These are phyloP conservation scores for Ia io DNA, from an alignment of 2,113 vertebrate species.

Conservation along the genomic window DNA sequence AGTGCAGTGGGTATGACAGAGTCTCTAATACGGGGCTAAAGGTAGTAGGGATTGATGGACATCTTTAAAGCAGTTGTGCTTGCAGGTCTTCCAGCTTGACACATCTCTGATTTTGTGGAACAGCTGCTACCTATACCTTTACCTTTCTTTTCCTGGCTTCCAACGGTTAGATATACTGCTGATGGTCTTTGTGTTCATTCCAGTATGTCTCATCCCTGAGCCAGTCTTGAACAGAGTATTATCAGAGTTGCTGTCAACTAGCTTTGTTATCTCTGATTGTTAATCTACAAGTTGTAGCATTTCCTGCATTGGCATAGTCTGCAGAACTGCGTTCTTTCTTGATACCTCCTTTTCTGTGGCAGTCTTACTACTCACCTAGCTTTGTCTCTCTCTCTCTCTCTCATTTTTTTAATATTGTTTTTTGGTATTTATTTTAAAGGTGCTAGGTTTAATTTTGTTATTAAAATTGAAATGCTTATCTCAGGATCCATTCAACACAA, in stretches of 20 bases:
- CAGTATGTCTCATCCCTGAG: neutral
- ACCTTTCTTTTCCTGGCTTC: neutral
- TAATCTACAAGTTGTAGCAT: neutral
- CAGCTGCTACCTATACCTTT: neutral
- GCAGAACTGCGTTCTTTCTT: neutral
- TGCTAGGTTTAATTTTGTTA: conserved; percentile 54
- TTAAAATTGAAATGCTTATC: conserved; percentile 17
- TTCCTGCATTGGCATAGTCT: neutral
- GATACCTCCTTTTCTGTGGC: neutral
- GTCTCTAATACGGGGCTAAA: neutral
- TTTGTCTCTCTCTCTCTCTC: neutral
- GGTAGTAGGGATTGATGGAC: neutral
- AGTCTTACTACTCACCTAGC: neutral
- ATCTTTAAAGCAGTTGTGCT: neutral
- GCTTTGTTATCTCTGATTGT: neutral
- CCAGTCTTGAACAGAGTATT: neutral
- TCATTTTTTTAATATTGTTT: neutral
- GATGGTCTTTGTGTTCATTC: neutral
- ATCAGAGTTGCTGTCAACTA: neutral
- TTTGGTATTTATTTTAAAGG: conserved; percentile 75
- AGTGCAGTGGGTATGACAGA: neutral
- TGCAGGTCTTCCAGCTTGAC: neutral
- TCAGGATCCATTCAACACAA: neutral
- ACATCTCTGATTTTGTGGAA: neutral
- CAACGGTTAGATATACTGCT: neutral